Base-by-base conservation (phyloP, 2,797 vertebrate genomes). In the Vespertilio murinus region DNA sequence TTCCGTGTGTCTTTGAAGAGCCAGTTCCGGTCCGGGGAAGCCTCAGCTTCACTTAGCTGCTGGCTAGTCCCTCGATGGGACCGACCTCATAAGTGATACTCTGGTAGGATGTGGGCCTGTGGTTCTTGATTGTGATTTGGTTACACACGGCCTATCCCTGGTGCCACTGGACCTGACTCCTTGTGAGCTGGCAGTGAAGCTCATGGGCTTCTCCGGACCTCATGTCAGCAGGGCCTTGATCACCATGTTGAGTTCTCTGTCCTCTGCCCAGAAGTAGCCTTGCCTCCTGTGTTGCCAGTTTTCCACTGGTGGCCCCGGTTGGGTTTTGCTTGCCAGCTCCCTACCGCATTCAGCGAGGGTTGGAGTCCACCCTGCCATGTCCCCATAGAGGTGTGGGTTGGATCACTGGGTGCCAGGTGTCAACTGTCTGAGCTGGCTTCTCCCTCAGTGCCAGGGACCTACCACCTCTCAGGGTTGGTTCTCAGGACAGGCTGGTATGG, bases 381-480 rank as follows among this genome's bases (percentile, higher is more conserved):
- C 16, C 7, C n/a, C 16, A 47, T 47, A 65, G 16, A 8, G 8
- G 17, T 65, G 1, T 17, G 17, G n/a, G 8, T 33, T 8, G n/a
- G 8, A 3, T 33, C 64, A 17, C n/a, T 64, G 1, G 6, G 13
- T 17, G 30, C 30, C 61, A 8, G 61, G 30, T 8, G 6, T 0
- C 30, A 14, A 14, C 28, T 3, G 1, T 2, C 5, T 2, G 5
- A n/a, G 0, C 7, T 8, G 61, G 61, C 3, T n/a, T n/a, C 1
- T 16, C 7, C 61, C 61, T 65, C 16, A 3, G 16, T 11, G 18
- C 45, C 45, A n/a, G 30, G 42, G 18, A 30, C 18, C 45, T 12
- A 10, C 30, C 45, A n/a, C n/a, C 30, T 30, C 3, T 49, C 45
- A 11, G 10, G 5, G 30, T 22, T 33, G 30, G 30, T 20, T 75